phyloP scores from a whole-genome alignment of 2,888 invertebrate genomes.

The Pollenia amentaria region DNA sequence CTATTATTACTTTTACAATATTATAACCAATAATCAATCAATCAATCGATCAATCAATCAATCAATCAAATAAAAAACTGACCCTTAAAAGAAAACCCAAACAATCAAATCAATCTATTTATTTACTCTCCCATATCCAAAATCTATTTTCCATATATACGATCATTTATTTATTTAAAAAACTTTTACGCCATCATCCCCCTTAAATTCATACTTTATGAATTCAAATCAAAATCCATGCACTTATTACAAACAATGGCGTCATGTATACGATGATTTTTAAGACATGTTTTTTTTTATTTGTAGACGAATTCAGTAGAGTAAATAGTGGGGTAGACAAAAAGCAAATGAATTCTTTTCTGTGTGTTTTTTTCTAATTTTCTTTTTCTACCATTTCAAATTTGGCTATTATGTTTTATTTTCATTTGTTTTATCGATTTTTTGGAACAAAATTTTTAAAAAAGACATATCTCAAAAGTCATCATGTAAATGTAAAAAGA shows the following conservation, averaged over 20 bases:
- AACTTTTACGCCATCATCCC: slow-evolving; percentile 21
- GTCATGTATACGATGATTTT: too few species aligned
- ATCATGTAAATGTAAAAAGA: too few species aligned
- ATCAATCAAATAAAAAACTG: slow-evolving; percentile 66
- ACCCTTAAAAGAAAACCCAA: slow-evolving; percentile 67
- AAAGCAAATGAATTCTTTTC: too few species aligned
- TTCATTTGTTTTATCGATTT: too few species aligned
- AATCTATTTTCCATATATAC: neutral
- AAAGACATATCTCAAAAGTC: too few species aligned
- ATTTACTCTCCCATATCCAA: slow-evolving; percentile 30
- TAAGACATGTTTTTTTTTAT: too few species aligned
- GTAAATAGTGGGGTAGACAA: too few species aligned
- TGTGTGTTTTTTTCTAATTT: too few species aligned
- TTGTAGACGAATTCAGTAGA: too few species aligned
- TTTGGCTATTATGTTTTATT: too few species aligned
- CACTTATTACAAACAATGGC: slow-evolving; percentile 23
- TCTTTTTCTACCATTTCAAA: too few species aligned
- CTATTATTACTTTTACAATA: slow-evolving; percentile 11
- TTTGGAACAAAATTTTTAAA: too few species aligned
- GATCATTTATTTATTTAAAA: neutral
- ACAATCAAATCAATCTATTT: slow-evolving; percentile 31
- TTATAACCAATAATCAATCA: slow-evolving; percentile 46
- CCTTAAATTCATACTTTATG: neutral
- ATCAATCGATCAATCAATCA: slow-evolving; percentile 40
- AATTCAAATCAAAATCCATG: slow-evolving; percentile 27